Conservation (phyloP, 2,113 vertebrate genomes). For the Astur gentilis region DNA sequence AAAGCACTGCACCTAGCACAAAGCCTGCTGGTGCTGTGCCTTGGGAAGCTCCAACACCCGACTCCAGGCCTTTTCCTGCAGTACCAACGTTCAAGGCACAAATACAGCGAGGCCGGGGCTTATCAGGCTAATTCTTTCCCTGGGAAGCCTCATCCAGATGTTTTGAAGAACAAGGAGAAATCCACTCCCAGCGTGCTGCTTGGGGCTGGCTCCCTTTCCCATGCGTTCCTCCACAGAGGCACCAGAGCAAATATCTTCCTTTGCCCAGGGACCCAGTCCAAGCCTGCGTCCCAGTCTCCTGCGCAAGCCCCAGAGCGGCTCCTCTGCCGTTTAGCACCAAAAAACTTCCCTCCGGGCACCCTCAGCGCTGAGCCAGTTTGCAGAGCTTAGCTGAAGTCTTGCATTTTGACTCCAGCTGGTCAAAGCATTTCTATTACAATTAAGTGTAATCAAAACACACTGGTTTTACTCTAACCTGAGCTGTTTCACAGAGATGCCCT, state of each 20-base stretch:
- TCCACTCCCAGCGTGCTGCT: neutral
- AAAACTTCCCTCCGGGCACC: neutral
- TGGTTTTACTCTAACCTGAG: neutral
- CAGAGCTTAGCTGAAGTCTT: neutral
- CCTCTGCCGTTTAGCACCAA: neutral
- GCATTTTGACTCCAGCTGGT: neutral
- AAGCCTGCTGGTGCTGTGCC: neutral
- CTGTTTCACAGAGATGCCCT: neutral
- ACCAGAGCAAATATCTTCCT: neutral
- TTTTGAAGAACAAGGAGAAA: neutral
- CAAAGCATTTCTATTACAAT: neutral
- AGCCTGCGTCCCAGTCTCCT: neutral
- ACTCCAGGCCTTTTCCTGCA: neutral
- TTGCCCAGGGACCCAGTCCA: accelerated
- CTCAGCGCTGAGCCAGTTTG: neutral
- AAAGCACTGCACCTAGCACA: accelerated
- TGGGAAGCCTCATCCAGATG: neutral
- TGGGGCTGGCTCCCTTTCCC: neutral
- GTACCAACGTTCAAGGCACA: neutral
- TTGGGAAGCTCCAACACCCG: neutral
- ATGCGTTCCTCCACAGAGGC: accelerated
- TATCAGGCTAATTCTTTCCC: neutral
- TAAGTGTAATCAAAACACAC: neutral
- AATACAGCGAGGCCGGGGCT: accelerated
- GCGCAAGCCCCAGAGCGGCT: neutral